Evolutionary conservation across 2,113 vertebrate species (phyloP).

Genomic region (Tautogolabrus adspersus): DNA sequence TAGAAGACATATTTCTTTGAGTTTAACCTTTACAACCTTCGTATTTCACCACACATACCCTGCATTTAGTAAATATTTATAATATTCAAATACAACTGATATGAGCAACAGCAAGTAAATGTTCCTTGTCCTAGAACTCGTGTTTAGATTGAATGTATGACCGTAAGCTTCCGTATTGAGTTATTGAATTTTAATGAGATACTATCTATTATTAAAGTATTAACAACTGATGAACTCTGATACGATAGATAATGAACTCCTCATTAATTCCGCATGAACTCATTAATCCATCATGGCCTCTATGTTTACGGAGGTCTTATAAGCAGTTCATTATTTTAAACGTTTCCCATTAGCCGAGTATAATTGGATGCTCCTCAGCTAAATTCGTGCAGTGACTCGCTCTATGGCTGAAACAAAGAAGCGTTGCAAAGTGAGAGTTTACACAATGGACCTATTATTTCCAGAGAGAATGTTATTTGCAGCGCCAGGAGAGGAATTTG

Average conservation of each 20-base stretch:
- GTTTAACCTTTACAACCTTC: too few relatives aligned
- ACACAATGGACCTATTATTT: conserved; percentile 71
- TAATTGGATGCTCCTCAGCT: conserved; percentile 72
- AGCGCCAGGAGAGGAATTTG: conserved; percentile 45
- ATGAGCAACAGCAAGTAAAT: neutral
- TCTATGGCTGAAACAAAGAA: conserved; percentile 68
- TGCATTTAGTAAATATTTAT: neutral
- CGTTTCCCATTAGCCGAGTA: conserved; percentile 68
- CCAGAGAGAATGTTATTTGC: conserved; percentile 65
- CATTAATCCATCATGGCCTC: conserved; percentile 66
- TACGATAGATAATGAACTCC: conserved; percentile 53
- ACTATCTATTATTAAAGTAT: conserved; percentile 40
- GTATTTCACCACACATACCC: too few relatives aligned
- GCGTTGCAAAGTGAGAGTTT: conserved; percentile 51
- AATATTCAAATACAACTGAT: neutral
- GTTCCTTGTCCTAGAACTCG: neutral
- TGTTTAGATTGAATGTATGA: neutral
- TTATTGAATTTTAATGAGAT: conserved; percentile 15
- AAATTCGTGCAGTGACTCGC: conserved; percentile 54
- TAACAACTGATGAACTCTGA: conserved; percentile 50
- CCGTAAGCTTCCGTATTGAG: neutral
- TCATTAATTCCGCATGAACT: conserved; percentile 65
- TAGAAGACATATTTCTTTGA: too few relatives aligned
- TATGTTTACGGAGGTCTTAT: conserved; percentile 60
- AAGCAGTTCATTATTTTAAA: conserved; percentile 73